Base-by-base conservation (phyloP, 2,797 vertebrate genomes). In the Sebastes nivosus region DNA sequence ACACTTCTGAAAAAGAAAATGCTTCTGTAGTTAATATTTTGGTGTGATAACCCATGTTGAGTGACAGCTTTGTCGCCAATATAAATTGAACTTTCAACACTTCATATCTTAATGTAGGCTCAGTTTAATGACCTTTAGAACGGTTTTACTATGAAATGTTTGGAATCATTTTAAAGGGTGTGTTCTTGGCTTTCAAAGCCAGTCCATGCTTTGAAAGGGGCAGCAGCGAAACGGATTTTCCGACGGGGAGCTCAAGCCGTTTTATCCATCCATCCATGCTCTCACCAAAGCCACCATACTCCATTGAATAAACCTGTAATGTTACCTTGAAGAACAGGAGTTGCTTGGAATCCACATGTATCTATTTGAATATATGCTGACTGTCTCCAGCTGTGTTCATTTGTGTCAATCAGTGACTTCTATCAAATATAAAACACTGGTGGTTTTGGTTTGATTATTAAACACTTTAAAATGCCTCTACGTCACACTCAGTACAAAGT, bases 381-480 rank as follows among this genome's bases (percentile, higher is more conserved):
- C 18, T 38, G 42, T 78, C 50, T 67, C 22, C 20, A 2, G 27
- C 54, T 55, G 36, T 42, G 18, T 72, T 64, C 30, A 24, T 64
- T 57, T 38, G 38, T 58, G 82, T 82, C 87, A 81, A 57, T 88
- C 66, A 81, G 81, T 80, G 60, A 27, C 74, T 27, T 46, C 68
- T 20, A 18, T 84, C 65, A 84, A 74, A 78, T 18, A 32, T 58
- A 71, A 80, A 81, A 61, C 22, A 11, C 12, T 5, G 16, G 16
- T 5, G 32, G 65, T 55, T 75, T 79, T 5, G 72, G 88, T 82
- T 92, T 88, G 88, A 88, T 88, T 52, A 90, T 89, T 90, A 91
- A 89, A 83, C 64, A 22, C 81, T 79, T 87, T 77, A 66, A 82
- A 83, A 87, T 3, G 63, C 38, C 24, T 52, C 52, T 1, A 30